Evolutionary conservation across 1,140 invertebrate species (phyloP).

Genomic region (Lucilia cuprina): DNA sequence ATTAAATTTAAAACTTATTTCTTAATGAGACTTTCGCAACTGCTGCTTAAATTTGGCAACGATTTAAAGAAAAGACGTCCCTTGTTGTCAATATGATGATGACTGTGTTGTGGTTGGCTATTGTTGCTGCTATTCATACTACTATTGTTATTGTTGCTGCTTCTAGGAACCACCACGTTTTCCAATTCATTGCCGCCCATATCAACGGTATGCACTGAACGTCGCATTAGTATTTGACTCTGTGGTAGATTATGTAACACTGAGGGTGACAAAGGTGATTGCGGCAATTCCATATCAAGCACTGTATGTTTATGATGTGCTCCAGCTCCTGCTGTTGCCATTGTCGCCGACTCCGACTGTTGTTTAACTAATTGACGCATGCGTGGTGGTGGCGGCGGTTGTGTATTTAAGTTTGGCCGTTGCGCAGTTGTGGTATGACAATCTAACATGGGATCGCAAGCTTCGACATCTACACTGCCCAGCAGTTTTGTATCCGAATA

Average conservation of each 20-base stretch:
- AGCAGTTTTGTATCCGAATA: constrained; percentile 65
- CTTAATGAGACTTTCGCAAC: constrained; percentile 66
- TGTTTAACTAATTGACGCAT: constrained; percentile 37
- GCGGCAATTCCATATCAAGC: constrained; percentile 55
- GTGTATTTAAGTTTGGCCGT: not conserved
- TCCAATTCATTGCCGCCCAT: not conserved
- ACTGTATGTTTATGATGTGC: constrained; percentile 42
- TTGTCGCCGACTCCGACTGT: constrained; percentile 34
- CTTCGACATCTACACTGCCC: constrained; percentile 32
- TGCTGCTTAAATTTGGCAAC: constrained; percentile 72
- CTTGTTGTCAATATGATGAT: constrained; percentile 47
- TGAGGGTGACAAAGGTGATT: constrained; percentile 54
- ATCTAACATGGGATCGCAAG: constrained; percentile 40
- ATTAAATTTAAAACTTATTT: constrained; percentile 18
- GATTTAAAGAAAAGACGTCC: constrained; percentile 65
- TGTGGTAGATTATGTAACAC: constrained; percentile 48
- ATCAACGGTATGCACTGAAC: constrained; percentile 52
- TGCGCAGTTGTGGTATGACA: not conserved
- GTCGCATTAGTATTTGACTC: constrained; percentile 43
- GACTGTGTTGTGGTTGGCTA: constrained; percentile 37
- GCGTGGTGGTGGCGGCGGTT: not conserved
- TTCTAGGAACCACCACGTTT: constrained; percentile 5
- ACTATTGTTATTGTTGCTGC: not conserved
- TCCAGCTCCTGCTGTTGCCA: constrained; percentile 3
- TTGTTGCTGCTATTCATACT: constrained; percentile 14